Evolutionary conservation across 2,113 vertebrate species (phyloP), one percentile per base, ranked within the genome.

Genomic region (Amazona guildingii): DNA sequence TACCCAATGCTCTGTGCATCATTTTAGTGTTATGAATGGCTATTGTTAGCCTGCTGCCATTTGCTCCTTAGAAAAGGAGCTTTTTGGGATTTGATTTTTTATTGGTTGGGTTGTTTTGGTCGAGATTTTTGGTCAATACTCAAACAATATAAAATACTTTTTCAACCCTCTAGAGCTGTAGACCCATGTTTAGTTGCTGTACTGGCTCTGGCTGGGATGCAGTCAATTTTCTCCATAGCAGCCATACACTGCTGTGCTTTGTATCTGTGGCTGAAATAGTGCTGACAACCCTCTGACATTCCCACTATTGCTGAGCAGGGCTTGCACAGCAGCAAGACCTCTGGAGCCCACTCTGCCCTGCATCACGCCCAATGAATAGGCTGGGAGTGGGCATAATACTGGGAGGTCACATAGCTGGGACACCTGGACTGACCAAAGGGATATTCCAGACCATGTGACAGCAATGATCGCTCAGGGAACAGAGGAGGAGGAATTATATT

Each of bases 381-480:
- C 33, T 46, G 25, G 41, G 49, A 66, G 37, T 14, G 7, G 41
- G 19, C 33, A 10, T 8, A 39, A 70, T 11, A 37, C 66, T 41
- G n/a, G 51, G 39, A 92, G 52, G 31, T 44, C 37, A 68, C 57
- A 39, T 3, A 80, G 52, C 49, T 70, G 73, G 37, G 69, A 87
- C 18, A 46, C 19, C 11, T 46, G 24, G 81, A 87, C 35, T 46
- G 27, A 63, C 62, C 62, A n/a, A 64, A 67, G 33, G 28, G 11
- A 37, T 43, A 48, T 37, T 75, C 29, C 48, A 72, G 48, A n/a
- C 12, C 23, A 28, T 20, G 3, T 1, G 13, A n/a, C 3, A 1
- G 88, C 55, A 75, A 25, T 9, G 13, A 64, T 31, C 0, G 0
- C 29, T 44, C 18, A 70, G 39, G 41, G 69, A 87, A 37, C 0